A percentile compares a stretch with the other conserved stretches of the same genome.
Evolutionary conservation across 2,797 vertebrate genomes (phyloP).

Genomic region (Oophaga sylvatica): DNA sequence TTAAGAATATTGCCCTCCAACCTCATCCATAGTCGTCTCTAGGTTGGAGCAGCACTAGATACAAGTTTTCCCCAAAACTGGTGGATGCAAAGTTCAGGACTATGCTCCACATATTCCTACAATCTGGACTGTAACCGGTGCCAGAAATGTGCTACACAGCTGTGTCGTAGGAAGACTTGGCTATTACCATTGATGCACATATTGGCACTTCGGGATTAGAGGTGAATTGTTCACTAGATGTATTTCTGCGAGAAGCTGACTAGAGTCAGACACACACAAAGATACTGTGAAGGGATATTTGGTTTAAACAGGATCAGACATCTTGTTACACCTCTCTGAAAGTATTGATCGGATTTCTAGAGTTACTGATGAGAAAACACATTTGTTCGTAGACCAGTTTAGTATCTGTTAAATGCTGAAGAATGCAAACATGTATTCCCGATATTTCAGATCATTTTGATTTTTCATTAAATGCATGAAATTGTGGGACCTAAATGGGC

Average conservation of each 20-base stretch:
- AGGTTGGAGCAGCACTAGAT: background rate
- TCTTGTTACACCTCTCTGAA: constrained; percentile 30
- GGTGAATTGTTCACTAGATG: background rate
- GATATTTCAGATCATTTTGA: background rate
- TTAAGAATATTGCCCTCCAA: background rate
- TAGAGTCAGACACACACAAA: constrained; percentile 18
- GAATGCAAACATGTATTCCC: background rate
- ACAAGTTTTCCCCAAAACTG: background rate
- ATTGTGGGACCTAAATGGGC: no score
- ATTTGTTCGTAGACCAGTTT: constrained; percentile 3
- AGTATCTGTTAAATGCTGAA: background rate
- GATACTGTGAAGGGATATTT: constrained; percentile 10
- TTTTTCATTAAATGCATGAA: no score
- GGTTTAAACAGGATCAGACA: constrained; percentile 34
- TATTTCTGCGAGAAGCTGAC: background rate
- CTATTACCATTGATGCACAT: background rate
- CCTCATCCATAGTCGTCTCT: background rate
- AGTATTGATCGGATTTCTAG: constrained; percentile 44
- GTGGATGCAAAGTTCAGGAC: background rate
- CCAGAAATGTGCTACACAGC: background rate
- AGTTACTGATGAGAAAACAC: background rate
- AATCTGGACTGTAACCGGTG: background rate
- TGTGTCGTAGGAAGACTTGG: background rate
- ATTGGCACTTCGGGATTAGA: constrained; percentile 4
- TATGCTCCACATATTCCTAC: background rate